A percentile compares a stretch with the other conserved stretches of the same genome.
phyloP scores from a whole-genome alignment of 2,797 vertebrate species.

The Myotis pilosus region DNA sequence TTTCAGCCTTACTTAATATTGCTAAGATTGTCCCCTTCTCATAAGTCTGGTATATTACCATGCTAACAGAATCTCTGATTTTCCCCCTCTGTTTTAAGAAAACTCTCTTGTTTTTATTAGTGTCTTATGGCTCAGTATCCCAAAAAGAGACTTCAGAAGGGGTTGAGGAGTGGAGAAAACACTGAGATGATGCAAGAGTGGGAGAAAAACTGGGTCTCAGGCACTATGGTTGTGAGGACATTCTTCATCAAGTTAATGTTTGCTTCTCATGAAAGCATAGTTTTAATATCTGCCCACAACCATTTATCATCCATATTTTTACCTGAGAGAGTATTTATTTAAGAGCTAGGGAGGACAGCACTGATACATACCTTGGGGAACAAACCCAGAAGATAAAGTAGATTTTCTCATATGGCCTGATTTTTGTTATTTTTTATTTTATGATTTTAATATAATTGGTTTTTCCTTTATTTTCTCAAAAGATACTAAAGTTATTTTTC shows the following conservation, averaged over 20 bases:
- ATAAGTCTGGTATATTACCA: neutral
- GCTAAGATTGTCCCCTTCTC: neutral
- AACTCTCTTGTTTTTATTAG: neutral
- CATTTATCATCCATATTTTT: slow-evolving; percentile 65
- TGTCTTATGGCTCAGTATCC: neutral
- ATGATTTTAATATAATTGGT: slow-evolving; percentile 26
- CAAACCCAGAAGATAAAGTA: slow-evolving; percentile 47
- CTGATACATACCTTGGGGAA: neutral
- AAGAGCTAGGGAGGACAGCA: slow-evolving; percentile 7
- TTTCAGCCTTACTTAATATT: neutral
- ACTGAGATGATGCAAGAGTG: neutral
- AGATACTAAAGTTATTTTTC: slow-evolving; percentile 37
- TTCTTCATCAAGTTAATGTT: slow-evolving; percentile 54
- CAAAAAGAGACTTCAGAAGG: neutral
- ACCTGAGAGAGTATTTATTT: slow-evolving; percentile 65
- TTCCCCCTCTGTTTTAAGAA: neutral
- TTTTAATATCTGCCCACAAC: slow-evolving; percentile 37
- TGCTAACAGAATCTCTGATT: neutral
- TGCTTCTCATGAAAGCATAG: slow-evolving; percentile 42
- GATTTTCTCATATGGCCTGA: slow-evolving; percentile 40
- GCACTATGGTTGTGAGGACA: slow-evolving; percentile 36
- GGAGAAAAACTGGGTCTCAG: slow-evolving; percentile 1
- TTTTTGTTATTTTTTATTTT: slow-evolving; percentile 54
- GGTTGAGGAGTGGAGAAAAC: neutral
- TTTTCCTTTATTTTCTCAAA: slow-evolving; percentile 58